Conservation (phyloP, 2,113 vertebrate species). For the Aspiorhynchus laticeps region DNA sequence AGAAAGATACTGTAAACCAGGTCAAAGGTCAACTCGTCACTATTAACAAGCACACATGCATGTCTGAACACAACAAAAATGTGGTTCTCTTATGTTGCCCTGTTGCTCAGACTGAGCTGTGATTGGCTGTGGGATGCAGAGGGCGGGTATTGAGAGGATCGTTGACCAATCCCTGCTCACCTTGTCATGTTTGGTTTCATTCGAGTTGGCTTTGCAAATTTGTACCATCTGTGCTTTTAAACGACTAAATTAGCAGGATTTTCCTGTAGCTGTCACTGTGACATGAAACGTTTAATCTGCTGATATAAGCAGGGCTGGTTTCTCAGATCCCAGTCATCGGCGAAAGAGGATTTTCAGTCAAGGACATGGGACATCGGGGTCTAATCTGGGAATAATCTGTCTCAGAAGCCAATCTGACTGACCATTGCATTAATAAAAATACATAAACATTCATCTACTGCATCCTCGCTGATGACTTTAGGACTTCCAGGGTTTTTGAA, state of each 20-base stretch:
- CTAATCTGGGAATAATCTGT: slow-evolving; percentile 22
- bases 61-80: neutral
- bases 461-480: neutral
- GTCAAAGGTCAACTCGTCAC: neutral
- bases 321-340: neutral
- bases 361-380: neutral
- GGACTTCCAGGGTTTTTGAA: neutral
- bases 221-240: slow-evolving; percentile 11
- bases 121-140: neutral
- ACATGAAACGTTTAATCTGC: slow-evolving; percentile 18
- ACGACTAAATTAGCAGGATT: slow-evolving; percentile 26
- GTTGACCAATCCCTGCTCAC: neutral
- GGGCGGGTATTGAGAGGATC: neutral
- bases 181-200: slow-evolving; percentile 1
- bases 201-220: neutral
- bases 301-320: neutral
- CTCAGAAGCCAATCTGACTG: neutral
- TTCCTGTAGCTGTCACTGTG: neutral
- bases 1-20: slow-evolving; percentile 1
- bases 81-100: neutral
- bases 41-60: neutral
- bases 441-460: neutral
- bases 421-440: neutral
- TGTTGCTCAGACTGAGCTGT: slow-evolving; percentile 15
- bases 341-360: slow-evolving; percentile 7